phyloP scores from a whole-genome alignment of 2,113 vertebrate genomes.

The Cynopterus brachyotis region DNA sequence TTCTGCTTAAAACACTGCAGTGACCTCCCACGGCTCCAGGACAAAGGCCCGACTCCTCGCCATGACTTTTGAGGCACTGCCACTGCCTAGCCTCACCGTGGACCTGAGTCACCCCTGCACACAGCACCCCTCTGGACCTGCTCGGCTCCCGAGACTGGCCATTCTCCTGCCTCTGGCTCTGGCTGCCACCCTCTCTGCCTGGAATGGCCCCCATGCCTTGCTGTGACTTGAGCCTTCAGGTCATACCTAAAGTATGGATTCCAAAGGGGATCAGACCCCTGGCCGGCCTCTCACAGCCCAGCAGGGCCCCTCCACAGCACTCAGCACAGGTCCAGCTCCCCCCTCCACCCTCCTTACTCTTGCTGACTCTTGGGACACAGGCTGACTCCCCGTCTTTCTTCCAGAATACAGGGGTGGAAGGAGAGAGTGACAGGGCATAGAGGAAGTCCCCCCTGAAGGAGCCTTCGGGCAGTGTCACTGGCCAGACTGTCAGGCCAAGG shows the following conservation, averaged over 20 bases:
- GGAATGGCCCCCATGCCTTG: neutral
- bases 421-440: neutral
- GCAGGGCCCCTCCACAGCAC: neutral
- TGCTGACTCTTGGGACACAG: neutral
- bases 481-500: neutral
- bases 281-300: neutral
- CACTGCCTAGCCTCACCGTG: fast-evolving
- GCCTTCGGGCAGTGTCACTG: neutral
- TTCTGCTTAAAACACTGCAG: neutral
- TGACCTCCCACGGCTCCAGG: neutral
- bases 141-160: fast-evolving
- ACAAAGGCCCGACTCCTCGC: neutral
- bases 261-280: neutral
- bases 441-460: no score
- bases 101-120: fast-evolving
- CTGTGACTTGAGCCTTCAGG: neutral
- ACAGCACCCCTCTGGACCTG: fast-evolving
- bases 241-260: neutral
- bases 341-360: no score
- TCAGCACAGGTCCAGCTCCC: no score
- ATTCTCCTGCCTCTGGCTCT: neutral
- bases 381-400: neutral
- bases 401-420: neutral
- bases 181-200: neutral
- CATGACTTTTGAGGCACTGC: neutral